A percentile compares a stretch with the other conserved stretches of the same genome.
Conservation (phyloP, 2,113 vertebrate species). For the Tetrax tetrax region DNA sequence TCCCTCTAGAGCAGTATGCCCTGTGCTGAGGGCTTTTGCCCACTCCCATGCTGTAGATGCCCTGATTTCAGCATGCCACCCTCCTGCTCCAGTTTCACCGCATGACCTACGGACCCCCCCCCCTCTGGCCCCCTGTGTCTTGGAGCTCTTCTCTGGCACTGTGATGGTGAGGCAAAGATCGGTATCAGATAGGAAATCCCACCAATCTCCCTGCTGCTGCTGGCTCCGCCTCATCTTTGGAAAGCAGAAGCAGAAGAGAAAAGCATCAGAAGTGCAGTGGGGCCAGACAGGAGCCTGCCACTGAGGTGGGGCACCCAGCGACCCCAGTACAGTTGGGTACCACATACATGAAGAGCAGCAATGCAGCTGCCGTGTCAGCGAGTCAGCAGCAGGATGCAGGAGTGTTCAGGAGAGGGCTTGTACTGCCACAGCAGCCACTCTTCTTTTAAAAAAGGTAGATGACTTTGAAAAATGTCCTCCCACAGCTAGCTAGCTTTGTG, state of each 20-base stretch:
- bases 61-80: background rate
- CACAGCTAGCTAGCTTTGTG: background rate
- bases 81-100: background rate
- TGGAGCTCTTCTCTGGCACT: background rate
- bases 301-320: background rate
- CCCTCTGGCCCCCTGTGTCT: accelerated
- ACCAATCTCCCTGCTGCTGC: background rate
- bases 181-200: background rate
- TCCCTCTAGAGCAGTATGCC: background rate
- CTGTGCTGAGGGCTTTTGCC: background rate
- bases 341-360: accelerated
- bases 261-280: background rate
- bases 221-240: background rate
- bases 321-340: background rate
- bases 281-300: background rate
- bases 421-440: background rate
- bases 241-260: background rate
- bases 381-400: background rate
- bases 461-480: background rate
- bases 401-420: background rate
- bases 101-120: background rate
- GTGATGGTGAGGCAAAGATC: background rate
- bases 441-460: background rate
- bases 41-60: background rate
- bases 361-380: accelerated